Evolutionary conservation across 2,888 invertebrate genomes (phyloP).

Genomic region (Synanthedon vespiformis): DNA sequence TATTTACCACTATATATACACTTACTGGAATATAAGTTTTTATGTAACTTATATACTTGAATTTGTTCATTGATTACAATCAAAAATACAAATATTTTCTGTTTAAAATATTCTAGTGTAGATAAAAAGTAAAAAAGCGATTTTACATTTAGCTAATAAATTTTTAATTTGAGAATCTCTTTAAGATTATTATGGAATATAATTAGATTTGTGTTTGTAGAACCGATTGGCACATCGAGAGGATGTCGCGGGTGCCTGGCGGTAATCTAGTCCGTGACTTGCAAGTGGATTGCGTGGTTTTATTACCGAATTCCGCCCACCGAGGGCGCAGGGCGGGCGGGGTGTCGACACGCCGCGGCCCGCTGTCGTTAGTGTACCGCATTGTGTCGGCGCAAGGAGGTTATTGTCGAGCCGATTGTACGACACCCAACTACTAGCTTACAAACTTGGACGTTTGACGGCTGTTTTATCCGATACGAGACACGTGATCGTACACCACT

Average conservation of each 20-base stretch:
- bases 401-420: constrained; percentile 25
- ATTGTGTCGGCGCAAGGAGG: constrained; percentile 21
- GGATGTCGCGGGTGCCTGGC: constrained; percentile 40
- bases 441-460: constrained; percentile 8
- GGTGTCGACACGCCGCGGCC: constrained; percentile 8
- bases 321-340: constrained; percentile 13
- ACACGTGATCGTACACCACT: constrained; percentile 9
- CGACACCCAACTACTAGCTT: constrained; percentile 4
- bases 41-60: no score
- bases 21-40: no score
- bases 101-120: no score
- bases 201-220: not conserved
- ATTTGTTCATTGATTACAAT: no score
- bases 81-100: no score
- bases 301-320: constrained; percentile 36
- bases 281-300: constrained; percentile 60
- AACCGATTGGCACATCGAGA: constrained; percentile 34
- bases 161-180: no score
- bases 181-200: not conserved
- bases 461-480: constrained; percentile 8
- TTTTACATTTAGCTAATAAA: no score
- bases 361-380: constrained; percentile 36
- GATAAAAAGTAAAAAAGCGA: no score
- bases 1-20: no score
- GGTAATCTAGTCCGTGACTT: constrained; percentile 66